Evolutionary conservation across 1,140 invertebrate genomes (phyloP).

Genomic region (Solen grandis): DNA sequence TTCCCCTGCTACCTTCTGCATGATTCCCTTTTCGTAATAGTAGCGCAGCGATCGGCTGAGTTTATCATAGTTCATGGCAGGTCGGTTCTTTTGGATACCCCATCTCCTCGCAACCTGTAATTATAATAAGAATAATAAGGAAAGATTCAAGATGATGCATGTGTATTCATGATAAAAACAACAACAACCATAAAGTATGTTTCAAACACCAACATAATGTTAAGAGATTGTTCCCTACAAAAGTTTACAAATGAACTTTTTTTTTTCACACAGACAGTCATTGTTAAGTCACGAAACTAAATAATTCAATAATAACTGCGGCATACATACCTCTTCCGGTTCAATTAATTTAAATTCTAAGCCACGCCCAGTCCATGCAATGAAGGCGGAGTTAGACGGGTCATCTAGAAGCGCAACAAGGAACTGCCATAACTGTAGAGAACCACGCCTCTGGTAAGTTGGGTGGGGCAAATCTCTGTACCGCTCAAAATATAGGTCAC

Average conservation of each 20-base stretch:
- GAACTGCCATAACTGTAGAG: slow-evolving; percentile 97
- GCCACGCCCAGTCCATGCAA: slow-evolving; percentile 96
- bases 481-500: slow-evolving; percentile 76
- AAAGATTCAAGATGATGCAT: no score
- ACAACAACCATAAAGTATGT: no score
- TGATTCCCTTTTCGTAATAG: slow-evolving; percentile 95
- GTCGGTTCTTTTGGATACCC: slow-evolving; percentile 87
- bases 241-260: no score
- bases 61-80: slow-evolving; percentile 99
- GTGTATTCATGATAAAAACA: no score
- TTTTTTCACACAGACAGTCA: no score
- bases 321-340: slow-evolving; percentile 93
- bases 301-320: no score
- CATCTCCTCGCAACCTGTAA: slow-evolving; percentile 82
- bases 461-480: slow-evolving; percentile 74
- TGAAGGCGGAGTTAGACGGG: slow-evolving; percentile 91
- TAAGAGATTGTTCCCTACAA: no score
- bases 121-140: no score
- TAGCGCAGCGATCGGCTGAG: slow-evolving; percentile 94
- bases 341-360: slow-evolving; percentile 97
- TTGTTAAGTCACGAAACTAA: no score
- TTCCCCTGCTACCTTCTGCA: slow-evolving; percentile 88
- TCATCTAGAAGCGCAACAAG: slow-evolving; percentile 94
- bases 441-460: slow-evolving; percentile 86
- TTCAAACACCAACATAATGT: no score